Base-by-base conservation (phyloP, 2,888 invertebrate genomes). In the Schizaphis graminum region DNA sequence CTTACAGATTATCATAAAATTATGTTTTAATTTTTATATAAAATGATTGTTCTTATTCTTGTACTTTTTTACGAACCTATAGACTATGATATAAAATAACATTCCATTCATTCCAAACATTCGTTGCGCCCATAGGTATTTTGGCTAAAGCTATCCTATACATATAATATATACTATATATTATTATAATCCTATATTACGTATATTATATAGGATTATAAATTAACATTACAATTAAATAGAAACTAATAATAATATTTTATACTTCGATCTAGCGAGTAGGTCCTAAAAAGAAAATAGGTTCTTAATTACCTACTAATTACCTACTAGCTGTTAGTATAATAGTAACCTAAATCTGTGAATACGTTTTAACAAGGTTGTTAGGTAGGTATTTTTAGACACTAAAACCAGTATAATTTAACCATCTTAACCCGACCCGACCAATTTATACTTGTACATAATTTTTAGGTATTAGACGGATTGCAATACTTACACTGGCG, bases 401-500 rank as follows among this genome's bases (percentile, higher is more conserved):
- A 77, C 35, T 21, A 61, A 61, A 47, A 47, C 7, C 7, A 7
- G 44, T 47, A 53, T 53, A 53, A 53, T 16, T n/a, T 53, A 53
- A 16, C 21, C 21, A 16, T 53, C 35, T 7, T 16, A 35, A 77
- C 77, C 35, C 8, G 7, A 35, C 8, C 35, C 35, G 77, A 24
- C 35, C 3, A 35, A 21, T 53, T 56, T 41, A 88, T 28, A 26
- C 26, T 56, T 16, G 21, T 21, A 21, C 53, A 16, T 53, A 53
- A 53, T 53, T 53, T 53, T 53, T 95, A 97, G 96, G 96, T 98
- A 0, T 96, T 99, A 94, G 98, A 99, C 95, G 99, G 97, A 1
- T 96, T 99, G 0, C 99, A 99, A 96, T 99, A 99, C 96, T 96
- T 99, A 85, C 99, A 99, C 96, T 99, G 99, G 98, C 97, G 98